A percentile compares a stretch with the other conserved stretches of the same genome.
These are phyloP conservation scores for Myotis yumanensis DNA, from an alignment of 2,113 vertebrate species.

Conservation along the genomic window DNA sequence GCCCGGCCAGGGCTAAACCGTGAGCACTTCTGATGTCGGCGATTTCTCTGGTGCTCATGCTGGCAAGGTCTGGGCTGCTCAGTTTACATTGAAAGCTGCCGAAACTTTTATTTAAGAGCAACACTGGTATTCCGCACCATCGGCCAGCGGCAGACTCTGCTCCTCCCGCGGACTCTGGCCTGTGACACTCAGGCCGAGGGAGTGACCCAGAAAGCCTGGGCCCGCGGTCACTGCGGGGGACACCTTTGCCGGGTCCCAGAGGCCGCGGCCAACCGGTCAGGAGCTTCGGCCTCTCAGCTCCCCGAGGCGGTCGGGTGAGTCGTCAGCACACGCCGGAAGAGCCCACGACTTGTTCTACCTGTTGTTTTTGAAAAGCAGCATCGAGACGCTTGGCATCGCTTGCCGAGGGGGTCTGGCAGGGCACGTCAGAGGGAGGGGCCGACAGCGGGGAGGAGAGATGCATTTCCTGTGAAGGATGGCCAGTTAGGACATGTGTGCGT, in stretches of 20 bases:
- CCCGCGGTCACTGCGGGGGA: not conserved
- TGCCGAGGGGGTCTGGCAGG: conserved; percentile 49
- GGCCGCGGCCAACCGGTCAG: not conserved
- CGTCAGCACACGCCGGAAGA: not conserved
- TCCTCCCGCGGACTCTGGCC: not conserved
- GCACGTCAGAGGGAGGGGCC: not conserved
- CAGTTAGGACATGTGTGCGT: not conserved
- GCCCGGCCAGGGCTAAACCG: too few species aligned
- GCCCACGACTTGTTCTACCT: not conserved
- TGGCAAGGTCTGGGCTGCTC: not conserved
- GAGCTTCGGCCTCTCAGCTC: not conserved
- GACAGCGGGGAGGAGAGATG: not conserved
- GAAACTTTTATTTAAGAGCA: too few species aligned
- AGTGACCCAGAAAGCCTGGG: not conserved
- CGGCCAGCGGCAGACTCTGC: not conserved
- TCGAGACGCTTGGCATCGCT: not conserved
- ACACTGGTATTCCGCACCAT: not conserved
- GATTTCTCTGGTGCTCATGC: not conserved
- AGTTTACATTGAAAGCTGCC: not conserved
- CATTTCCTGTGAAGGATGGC: not conserved
- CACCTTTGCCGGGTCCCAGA: not conserved
- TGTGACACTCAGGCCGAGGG: not conserved
- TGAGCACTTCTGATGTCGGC: not conserved
- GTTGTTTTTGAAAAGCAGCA: conserved; percentile 39
- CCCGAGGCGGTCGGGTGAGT: not conserved